A percentile compares a stretch with the other conserved stretches of the same genome.
Conservation (phyloP, 2,113 vertebrate genomes). For the Microcebus griseorufus region DNA sequence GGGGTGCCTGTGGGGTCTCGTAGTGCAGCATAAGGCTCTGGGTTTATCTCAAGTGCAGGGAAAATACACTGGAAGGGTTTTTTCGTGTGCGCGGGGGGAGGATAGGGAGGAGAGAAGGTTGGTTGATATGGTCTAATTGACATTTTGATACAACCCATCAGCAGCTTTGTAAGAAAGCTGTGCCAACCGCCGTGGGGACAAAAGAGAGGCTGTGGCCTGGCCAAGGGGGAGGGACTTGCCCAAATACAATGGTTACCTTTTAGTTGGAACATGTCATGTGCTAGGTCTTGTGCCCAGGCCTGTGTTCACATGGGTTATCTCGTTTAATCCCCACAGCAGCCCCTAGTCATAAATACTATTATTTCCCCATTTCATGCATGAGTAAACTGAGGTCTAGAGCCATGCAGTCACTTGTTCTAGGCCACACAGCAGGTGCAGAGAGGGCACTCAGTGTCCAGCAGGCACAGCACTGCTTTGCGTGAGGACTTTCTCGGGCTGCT, state of each 20-base stretch:
- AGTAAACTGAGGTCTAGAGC: not conserved
- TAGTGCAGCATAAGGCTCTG: not conserved
- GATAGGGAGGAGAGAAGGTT: accelerated
- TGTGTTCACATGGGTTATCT: not conserved
- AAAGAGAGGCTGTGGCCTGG: not conserved
- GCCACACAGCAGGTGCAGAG: not conserved
- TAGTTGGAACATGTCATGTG: too few relatives aligned
- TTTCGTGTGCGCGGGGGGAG: too few relatives aligned
- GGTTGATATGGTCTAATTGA: not conserved
- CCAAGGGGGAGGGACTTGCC: not conserved
- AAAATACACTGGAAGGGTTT: not conserved
- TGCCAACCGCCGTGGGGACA: not conserved
- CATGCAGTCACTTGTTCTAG: not conserved
- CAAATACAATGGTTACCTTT: not conserved
- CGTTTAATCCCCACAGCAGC: not conserved
- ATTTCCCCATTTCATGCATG: not conserved
- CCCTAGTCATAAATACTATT: not conserved
- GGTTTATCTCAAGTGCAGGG: not conserved
- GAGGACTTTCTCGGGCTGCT: not conserved
- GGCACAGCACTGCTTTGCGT: not conserved
- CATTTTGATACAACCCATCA: not conserved
- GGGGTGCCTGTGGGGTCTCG: not conserved
- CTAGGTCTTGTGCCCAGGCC: not conserved
- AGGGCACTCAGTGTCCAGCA: not conserved
- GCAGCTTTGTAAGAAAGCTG: not conserved